These are phyloP conservation scores for Drosophila neotestacea DNA, from an alignment of 2,888 invertebrate species.

Conservation along the genomic window DNA sequence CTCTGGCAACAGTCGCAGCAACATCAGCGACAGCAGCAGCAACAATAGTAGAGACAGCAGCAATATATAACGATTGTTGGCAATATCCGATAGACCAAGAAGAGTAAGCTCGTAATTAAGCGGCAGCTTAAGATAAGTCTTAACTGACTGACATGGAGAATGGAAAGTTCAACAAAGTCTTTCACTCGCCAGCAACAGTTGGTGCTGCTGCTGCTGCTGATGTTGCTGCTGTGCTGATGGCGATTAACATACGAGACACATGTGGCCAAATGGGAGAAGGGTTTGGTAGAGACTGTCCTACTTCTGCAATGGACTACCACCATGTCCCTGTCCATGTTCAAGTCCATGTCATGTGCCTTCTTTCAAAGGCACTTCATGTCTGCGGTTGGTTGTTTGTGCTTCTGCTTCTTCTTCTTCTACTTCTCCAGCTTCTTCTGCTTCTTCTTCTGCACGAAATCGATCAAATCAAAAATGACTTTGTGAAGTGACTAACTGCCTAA, in stretches of 20 bases:
- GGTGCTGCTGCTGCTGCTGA: conserved; percentile 20
- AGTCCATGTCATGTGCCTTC: conserved; percentile 74
- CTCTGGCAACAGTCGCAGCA: conserved; percentile 44
- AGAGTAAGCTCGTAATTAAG: conserved; percentile 59
- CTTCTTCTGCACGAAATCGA: conserved; percentile 79
- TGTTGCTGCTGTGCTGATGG: conserved; percentile 40
- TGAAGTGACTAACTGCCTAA: conserved; percentile 79
- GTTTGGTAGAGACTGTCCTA: conserved; percentile 69
- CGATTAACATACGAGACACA: conserved; percentile 71
- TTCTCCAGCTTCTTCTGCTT: conserved; percentile 24
- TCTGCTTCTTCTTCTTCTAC: conserved; percentile 19
- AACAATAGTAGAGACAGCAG: background rate
- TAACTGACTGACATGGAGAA: conserved; percentile 66
- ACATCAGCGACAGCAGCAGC: conserved; percentile 51
- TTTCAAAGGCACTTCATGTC: conserved; percentile 64
- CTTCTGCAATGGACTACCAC: conserved; percentile 41
- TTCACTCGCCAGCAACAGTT: conserved; percentile 42
- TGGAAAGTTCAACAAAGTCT: conserved; percentile 75
- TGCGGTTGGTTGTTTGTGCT: conserved; percentile 30
- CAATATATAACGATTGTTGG: conserved; percentile 33
- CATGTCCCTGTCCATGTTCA: conserved; percentile 68
- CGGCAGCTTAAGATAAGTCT: conserved; percentile 65
- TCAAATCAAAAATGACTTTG: conserved; percentile 82
- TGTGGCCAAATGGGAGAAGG: conserved; percentile 66
- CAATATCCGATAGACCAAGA: conserved; percentile 22